Conservation (phyloP, 2,888 invertebrate species). For the Panopea generosa region DNA sequence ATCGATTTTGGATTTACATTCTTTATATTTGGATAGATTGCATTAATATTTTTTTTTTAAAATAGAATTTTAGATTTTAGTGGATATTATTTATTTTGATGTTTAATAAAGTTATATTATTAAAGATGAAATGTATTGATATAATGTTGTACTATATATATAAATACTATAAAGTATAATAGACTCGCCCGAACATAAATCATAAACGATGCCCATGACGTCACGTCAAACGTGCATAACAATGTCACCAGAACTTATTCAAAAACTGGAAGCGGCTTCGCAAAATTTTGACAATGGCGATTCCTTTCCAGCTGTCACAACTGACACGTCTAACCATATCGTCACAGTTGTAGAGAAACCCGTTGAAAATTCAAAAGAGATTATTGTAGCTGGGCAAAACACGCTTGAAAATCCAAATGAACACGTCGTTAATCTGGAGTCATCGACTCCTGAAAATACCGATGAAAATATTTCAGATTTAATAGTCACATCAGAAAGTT, state of each 20-base stretch:
- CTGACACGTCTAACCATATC: not conserved
- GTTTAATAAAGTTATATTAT: too few species aligned
- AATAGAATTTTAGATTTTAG: too few species aligned
- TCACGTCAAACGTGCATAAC: slow-evolving; percentile 53
- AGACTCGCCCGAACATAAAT: too few species aligned
- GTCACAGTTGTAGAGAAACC: slow-evolving; percentile 34
- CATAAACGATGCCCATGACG: slow-evolving; percentile 60
- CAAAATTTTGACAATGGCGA: slow-evolving; percentile 6
- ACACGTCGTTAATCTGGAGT: slow-evolving; percentile 12
- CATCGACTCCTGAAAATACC: slow-evolving; percentile 10
- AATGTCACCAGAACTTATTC: slow-evolving; percentile 56
- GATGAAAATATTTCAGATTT: too few species aligned
- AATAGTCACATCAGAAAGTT: slow-evolving; percentile 8
- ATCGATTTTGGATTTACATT: too few species aligned
- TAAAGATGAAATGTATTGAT: too few species aligned
- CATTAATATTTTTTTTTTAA: too few species aligned
- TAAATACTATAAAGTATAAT: too few species aligned
- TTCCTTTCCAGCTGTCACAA: not conserved
- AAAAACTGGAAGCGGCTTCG: slow-evolving; percentile 34
- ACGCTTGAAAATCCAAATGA: slow-evolving; percentile 16
- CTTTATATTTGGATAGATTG: too few species aligned
- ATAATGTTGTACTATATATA: too few species aligned
- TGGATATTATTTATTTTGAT: too few species aligned
- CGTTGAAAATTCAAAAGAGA: slow-evolving; percentile 47
- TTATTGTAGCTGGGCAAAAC: slow-evolving; percentile 32